These are phyloP conservation scores for Onychorhynchus coronatus DNA, from an alignment of 2,113 vertebrate genomes.

Conservation along the genomic window DNA sequence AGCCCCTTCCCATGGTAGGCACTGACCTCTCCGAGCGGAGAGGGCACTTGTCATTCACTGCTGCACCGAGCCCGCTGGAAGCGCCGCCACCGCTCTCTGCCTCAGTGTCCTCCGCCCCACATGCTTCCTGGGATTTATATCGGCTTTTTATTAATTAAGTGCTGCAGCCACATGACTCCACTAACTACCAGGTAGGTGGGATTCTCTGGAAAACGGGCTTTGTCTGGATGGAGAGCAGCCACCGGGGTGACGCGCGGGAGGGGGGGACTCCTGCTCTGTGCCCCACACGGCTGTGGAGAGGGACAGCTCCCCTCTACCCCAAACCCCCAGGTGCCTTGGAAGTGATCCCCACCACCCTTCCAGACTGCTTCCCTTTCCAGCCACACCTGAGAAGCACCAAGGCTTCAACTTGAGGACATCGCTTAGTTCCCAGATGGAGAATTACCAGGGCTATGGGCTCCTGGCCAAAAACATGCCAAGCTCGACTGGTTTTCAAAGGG, in stretches of 20 bases:
- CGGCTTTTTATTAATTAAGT: conserved; percentile 41
- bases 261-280: not conserved
- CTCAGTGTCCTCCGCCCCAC: not conserved
- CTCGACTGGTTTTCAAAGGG: not conserved
- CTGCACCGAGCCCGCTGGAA: not conserved
- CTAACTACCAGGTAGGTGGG: conserved; percentile 50
- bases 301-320: not conserved
- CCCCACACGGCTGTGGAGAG: not conserved
- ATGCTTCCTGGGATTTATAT: conserved; percentile 46
- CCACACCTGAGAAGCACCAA: rapidly evolving
- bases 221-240: not conserved
- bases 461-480: not conserved
- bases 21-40: not conserved
- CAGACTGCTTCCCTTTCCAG: not conserved
- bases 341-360: not conserved
- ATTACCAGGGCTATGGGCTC: not conserved
- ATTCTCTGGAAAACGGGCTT: not conserved
- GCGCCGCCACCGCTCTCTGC: not conserved
- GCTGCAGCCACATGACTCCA: conserved; percentile 41
- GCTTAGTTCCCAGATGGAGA: not conserved
- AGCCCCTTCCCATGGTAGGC: not conserved
- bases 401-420: not conserved
- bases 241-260: not conserved
- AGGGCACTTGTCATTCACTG: not conserved
- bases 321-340: not conserved